Base-by-base conservation (phyloP, 2,113 vertebrate genomes). In the Cinclus cinclus region DNA sequence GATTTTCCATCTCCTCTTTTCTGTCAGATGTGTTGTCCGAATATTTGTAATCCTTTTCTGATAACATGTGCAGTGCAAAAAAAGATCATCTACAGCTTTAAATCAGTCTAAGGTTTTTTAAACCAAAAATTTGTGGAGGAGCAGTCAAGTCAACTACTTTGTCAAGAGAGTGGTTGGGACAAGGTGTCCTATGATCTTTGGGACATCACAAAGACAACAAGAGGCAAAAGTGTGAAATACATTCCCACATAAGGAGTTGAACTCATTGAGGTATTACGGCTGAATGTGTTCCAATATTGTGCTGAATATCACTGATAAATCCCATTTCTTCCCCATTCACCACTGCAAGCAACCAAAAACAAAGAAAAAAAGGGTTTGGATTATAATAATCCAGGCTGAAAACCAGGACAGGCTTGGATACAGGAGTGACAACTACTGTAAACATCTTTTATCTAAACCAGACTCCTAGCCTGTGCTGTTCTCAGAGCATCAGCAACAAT, bases 211-310 rank as follows among this genome's bases (percentile, higher is more conserved):
- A 80, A 39, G 13, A 11, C 90, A 76, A 30, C 3, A 58, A 35
- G 58, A 60, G 17, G 21, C 11, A n/a, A 42, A 79, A 81, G 0
- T 25, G 21, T 56, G 22, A 68, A 71, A 75, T 52, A 16, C 1
- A 41, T 85, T 76, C 76, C 62, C 14, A 8, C 8, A 7, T 27
- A 27, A 59, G 0, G 8, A 21, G 7, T 33, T 5, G 3, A 92
- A 31, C 22, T 83, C 22, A 37, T 15, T 0, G 0, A 60, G 20
- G 12, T 12, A 15, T 83, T 65, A 22, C 13, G 53, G 50, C 7
- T 81, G 56, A 64, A 39, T 39, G 3, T 9, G 4, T 41, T 76
- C n/a, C 1, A 2, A 5, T 23, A 24, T 7, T 56, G 11, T 56
- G 31, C 11, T 76, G 33, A 88, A 68, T 42, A 42, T 59, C 53